A percentile compares a stretch with the other conserved stretches of the same genome.
Evolutionary conservation across 2,888 invertebrate species (phyloP).

Genomic region (Ormyrus nitidulus): DNA sequence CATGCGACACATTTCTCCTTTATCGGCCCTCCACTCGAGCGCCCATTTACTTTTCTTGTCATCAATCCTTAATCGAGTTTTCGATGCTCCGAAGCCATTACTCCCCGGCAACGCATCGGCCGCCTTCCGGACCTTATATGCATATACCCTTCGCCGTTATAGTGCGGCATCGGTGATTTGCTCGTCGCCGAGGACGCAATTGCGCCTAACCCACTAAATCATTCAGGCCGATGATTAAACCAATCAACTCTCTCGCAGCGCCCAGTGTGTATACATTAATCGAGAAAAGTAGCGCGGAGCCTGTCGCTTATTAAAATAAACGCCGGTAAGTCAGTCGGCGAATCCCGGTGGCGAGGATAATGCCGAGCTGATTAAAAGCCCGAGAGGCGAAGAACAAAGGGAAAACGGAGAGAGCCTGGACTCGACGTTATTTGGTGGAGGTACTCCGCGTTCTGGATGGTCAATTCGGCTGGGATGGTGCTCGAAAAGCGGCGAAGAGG

Average conservation of each 20-base stretch:
- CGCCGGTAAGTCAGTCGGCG: background rate
- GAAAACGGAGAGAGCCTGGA: too few relatives aligned
- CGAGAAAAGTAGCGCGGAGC: conserved; percentile 24
- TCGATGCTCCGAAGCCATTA: too few relatives aligned
- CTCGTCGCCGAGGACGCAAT: conserved; percentile 5
- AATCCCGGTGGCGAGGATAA: background rate
- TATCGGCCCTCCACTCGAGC: too few relatives aligned
- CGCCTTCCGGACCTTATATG: conserved; percentile 21
- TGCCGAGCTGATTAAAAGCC: background rate
- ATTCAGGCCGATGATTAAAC: conserved; percentile 49
- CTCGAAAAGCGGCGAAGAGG: too few relatives aligned
- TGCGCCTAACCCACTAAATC: conserved; percentile 40
- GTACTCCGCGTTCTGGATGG: too few relatives aligned
- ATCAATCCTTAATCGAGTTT: too few relatives aligned
- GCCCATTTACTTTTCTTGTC: too few relatives aligned
- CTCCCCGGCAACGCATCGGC: too few relatives aligned
- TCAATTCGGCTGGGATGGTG: too few relatives aligned
- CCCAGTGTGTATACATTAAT: conserved; percentile 24
- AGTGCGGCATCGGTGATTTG: background rate
- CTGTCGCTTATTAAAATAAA: background rate
- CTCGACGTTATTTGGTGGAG: too few relatives aligned
- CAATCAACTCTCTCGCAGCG: conserved; percentile 19
- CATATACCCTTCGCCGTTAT: background rate
- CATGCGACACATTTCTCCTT: too few relatives aligned
- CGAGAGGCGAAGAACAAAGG: too few relatives aligned